Base-by-base conservation (phyloP, 2,888 invertebrate genomes). In the Auanema freiburgensis region DNA sequence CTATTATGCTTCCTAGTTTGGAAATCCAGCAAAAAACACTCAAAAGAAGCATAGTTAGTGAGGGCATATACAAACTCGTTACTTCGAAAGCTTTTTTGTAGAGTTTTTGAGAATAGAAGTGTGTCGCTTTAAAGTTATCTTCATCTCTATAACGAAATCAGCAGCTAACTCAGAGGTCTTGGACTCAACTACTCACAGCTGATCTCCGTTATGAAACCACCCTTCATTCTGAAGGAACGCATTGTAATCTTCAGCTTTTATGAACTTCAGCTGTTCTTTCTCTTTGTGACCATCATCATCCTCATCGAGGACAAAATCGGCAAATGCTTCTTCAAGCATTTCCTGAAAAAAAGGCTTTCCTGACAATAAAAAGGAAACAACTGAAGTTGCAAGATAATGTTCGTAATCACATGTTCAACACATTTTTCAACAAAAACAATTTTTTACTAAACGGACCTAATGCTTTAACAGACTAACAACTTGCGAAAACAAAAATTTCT, bases 261-360 rank as follows among this genome's bases (percentile, higher is more conserved):
- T 23, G 11, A 52, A 52, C 6, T 21, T 24, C 23, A 25, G n/a
- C 52, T 21, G 18, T 23, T 18, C 25, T 52, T 6, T 23, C 46
- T 46, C 46, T 16, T 23, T 18, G 4, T 52, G 4, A 6, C 11
- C 52, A n/a, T 6, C 52, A 21, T 23, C n/a, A 52, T 52, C 25
- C 6, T 52, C 52, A 6, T 52, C 52, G n/a, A 52, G 4, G n/a
- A 23, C 52, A 6, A 52, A 25, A 52, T 52, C 52, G 16, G 4
- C 52, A 52, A 52, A 52, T 23, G 25, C n/a, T n/a, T 52, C 52
- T 46, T 46, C 46, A 46, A 46, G 46, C 46, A 46, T 46, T 5
- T 18, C 46, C 46, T 46, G 16, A 5, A 46, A 46, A 46, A 21
- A 16, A 46, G 43, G 21, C 46, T 18, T 46, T 18, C 46, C 16